Evolutionary conservation across 1,140 invertebrate species (phyloP).

Genomic region (Lanistes nyassanus): DNA sequence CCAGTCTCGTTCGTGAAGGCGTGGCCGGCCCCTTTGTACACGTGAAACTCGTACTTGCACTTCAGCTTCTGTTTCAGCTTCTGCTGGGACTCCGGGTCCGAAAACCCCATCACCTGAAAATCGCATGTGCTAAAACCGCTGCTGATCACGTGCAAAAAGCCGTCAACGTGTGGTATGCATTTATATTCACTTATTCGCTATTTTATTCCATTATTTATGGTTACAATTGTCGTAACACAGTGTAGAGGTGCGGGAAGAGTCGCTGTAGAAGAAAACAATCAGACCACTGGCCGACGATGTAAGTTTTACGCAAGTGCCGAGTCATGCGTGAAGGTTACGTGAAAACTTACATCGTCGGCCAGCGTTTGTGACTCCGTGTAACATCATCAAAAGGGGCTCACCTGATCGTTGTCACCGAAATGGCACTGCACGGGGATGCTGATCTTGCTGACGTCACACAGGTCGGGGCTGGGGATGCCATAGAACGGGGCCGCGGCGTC

Average conservation of each 20-base stretch:
- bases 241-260: neutral
- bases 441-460: slow-evolving; percentile 54
- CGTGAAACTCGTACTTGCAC: slow-evolving; percentile 29
- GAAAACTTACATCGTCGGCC: no score
- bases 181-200: no score
- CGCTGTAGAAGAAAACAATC: neutral
- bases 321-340: no score
- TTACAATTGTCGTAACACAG: neutral
- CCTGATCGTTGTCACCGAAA: slow-evolving; percentile 53
- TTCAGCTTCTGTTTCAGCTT: slow-evolving; percentile 33
- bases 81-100: slow-evolving; percentile 25
- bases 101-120: slow-evolving; percentile 32
- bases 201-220: neutral
- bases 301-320: no score
- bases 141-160: no score
- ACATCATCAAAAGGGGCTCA: neutral
- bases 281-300: no score
- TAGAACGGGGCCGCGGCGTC: slow-evolving; percentile 59
- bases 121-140: no score
- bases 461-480: slow-evolving; percentile 46
- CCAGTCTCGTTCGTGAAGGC: slow-evolving; percentile 32
- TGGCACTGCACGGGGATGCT: slow-evolving; percentile 56
- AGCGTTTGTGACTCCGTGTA: no score
- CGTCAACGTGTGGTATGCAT: neutral
- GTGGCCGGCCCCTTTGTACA: slow-evolving; percentile 26